Conservation (phyloP, 2,888 invertebrate genomes). For the Gandaritis pyraliata region DNA sequence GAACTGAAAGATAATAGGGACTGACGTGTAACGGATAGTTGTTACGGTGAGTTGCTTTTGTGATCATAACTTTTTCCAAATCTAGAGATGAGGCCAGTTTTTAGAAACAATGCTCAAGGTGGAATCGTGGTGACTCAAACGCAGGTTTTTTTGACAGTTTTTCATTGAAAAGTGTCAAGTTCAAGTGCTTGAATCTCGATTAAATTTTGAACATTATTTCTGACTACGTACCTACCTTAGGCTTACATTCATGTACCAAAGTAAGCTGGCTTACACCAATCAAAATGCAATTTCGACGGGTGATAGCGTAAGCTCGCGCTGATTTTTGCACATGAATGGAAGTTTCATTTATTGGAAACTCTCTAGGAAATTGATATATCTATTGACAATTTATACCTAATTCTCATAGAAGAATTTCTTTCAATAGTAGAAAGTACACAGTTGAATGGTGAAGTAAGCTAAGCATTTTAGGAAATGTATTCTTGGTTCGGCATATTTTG, state of each 20-base stretch:
- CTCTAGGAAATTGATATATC: slow-evolving; percentile 10
- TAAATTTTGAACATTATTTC: too few relatives aligned
- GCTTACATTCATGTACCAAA: too few relatives aligned
- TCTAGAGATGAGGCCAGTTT: neutral
- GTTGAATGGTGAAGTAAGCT: slow-evolving; percentile 3
- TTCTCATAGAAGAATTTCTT: too few relatives aligned
- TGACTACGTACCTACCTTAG: too few relatives aligned
- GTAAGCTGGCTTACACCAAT: neutral
- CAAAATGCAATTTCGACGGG: neutral
- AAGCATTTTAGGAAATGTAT: slow-evolving; percentile 11
- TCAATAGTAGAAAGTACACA: slow-evolving; percentile 9
- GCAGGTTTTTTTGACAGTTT: too few relatives aligned
- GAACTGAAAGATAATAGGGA: slow-evolving; percentile 38
- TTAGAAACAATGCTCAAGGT: too few relatives aligned
- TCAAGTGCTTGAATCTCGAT: too few relatives aligned
- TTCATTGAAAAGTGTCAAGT: too few relatives aligned
- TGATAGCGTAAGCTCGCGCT: neutral
- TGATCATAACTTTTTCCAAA: slow-evolving; percentile 15
- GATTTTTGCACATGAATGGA: neutral
- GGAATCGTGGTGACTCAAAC: too few relatives aligned
- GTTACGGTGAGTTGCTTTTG: slow-evolving; percentile 40
- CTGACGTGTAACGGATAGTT: slow-evolving; percentile 32
- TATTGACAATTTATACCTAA: neutral
- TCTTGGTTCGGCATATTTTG: slow-evolving; percentile 45
- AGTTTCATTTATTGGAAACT: slow-evolving; percentile 3